A percentile compares a stretch with the other conserved stretches of the same genome.
Conservation (phyloP, 2,888 invertebrate genomes). For the Drosophila mimica region DNA sequence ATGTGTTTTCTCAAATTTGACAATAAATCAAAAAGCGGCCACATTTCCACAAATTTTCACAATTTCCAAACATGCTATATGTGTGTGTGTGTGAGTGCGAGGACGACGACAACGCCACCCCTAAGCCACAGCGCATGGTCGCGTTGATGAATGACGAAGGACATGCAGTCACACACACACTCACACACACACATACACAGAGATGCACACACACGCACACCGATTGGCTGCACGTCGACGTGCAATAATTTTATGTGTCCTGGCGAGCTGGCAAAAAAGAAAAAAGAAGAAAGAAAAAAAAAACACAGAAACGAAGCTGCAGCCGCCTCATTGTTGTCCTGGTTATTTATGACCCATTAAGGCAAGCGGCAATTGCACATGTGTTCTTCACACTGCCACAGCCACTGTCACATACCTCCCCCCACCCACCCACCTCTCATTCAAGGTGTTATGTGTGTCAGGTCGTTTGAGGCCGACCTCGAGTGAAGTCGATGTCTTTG, state of each 20-base stretch:
- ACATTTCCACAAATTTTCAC: slow-evolving; percentile 53
- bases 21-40: slow-evolving; percentile 78
- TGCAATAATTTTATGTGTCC: slow-evolving; percentile 75
- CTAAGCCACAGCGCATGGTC: slow-evolving; percentile 71
- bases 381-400: slow-evolving; percentile 73
- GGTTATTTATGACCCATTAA: slow-evolving; percentile 83
- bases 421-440: not conserved
- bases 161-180: slow-evolving; percentile 60
- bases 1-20: slow-evolving; percentile 76
- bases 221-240: slow-evolving; percentile 78
- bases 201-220: slow-evolving; percentile 54
- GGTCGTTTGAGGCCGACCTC: slow-evolving; percentile 47
- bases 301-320: slow-evolving; percentile 45
- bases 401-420: not conserved
- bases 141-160: slow-evolving; percentile 77
- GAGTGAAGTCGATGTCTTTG: slow-evolving; percentile 41
- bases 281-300: slow-evolving; percentile 13
- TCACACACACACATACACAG: slow-evolving; percentile 5
- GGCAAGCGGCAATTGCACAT: slow-evolving; percentile 79
- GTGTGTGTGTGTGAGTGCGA: slow-evolving; percentile 42
- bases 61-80: slow-evolving; percentile 46
- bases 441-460: slow-evolving; percentile 68
- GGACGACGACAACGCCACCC: slow-evolving; percentile 62
- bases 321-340: slow-evolving; percentile 79
- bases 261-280: slow-evolving; percentile 29